Evolutionary conservation across 2,888 invertebrate genomes (phyloP).

Genomic region (Netelia virgata): DNA sequence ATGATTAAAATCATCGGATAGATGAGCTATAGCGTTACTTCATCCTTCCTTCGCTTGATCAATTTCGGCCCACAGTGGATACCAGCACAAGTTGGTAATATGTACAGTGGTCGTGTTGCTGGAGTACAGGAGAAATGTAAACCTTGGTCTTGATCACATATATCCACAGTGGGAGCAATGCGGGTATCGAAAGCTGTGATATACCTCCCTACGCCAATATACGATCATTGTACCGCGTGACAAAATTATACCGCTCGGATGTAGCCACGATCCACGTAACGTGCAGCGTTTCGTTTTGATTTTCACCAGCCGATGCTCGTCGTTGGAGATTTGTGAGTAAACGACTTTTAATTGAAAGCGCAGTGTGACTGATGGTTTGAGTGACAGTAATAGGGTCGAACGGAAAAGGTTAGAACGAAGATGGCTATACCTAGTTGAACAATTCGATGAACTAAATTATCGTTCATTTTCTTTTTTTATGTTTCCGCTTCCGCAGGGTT

Average conservation of each 20-base stretch:
- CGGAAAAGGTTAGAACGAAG: neutral
- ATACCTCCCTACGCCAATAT: neutral
- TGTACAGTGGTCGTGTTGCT: conserved; percentile 3
- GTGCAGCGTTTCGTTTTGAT: neutral
- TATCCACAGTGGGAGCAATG: conserved; percentile 54
- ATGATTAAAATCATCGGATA: conserved; percentile 36
- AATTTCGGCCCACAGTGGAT: neutral
- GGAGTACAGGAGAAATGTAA: conserved; percentile 27
- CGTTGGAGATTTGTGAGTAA: neutral
- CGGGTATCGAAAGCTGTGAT: conserved; percentile 35
- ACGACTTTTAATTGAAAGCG: conserved; percentile 38
- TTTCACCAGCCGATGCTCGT: neutral
- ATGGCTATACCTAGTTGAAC: neutral
- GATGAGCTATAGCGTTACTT: conserved; percentile 31
- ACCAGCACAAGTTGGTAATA: neutral
- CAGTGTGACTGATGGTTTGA: conserved; percentile 26
- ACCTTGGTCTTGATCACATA: conserved; percentile 42
- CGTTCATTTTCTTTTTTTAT: neutral
- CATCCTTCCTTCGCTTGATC: conserved; percentile 23
- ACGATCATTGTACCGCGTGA: neutral
- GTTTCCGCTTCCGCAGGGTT: neutral
- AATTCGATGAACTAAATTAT: neutral
- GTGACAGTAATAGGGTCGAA: conserved; percentile 19
- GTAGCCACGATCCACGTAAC: neutral
- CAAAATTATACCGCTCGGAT: neutral